phyloP scores from a whole-genome alignment of 2,797 vertebrate species.

The Microctenopoma steveboyesi region DNA sequence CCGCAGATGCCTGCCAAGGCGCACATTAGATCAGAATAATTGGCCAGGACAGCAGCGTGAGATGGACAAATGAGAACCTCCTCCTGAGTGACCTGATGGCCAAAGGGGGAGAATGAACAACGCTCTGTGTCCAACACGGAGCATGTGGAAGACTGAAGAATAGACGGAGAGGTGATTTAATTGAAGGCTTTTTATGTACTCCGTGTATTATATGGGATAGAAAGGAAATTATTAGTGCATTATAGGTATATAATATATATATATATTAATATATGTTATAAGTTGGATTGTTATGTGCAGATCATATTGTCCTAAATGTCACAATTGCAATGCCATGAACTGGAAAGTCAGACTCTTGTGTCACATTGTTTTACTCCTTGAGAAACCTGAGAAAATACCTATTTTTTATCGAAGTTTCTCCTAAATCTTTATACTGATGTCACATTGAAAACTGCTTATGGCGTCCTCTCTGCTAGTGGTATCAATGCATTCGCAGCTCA shows the following conservation, averaged over 20 bases:
- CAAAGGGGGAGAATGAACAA: constrained; percentile 33
- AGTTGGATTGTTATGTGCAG: too few relatives aligned
- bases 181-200: constrained; percentile 1
- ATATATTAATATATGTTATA: too few relatives aligned
- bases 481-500: not conserved
- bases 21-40: constrained; percentile 74
- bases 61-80: constrained; percentile 76
- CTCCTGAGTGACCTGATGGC: constrained; percentile 74
- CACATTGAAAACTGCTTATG: not conserved
- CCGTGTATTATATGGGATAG: not conserved
- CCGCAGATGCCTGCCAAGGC: constrained; percentile 64
- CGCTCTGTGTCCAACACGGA: constrained; percentile 40
- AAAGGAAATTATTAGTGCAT: not conserved
- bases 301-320: too few relatives aligned
- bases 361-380: not conserved
- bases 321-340: too few relatives aligned
- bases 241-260: too few relatives aligned
- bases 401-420: not conserved
- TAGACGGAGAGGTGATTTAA: not conserved
- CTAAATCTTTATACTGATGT: too few relatives aligned
- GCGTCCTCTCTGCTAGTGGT: not conserved
- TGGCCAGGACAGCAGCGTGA: constrained; percentile 72
- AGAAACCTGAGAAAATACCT: too few relatives aligned
- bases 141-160: constrained; percentile 9
- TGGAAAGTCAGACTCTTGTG: not conserved